Evolutionary conservation across 2,888 invertebrate species (phyloP).

Genomic region (Tanytarsus gracilentus): DNA sequence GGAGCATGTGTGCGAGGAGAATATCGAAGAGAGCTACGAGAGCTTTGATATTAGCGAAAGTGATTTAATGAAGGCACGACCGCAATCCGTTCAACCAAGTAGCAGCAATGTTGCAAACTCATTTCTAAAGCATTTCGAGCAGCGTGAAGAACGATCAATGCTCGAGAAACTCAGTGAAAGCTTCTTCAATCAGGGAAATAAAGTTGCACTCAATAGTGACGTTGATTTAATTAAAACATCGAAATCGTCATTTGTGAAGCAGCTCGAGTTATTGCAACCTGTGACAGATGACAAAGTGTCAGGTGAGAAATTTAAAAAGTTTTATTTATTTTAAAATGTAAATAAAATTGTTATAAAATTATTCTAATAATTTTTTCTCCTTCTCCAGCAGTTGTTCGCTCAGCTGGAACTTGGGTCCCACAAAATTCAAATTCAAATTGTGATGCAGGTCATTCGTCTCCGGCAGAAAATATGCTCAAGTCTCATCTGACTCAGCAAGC

Average conservation of each 20-base stretch:
- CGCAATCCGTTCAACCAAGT: neutral
- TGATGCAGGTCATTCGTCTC: conserved; percentile 22
- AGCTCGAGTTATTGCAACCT: conserved; percentile 40
- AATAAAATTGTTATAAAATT: neutral
- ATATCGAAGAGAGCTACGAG: conserved; percentile 27
- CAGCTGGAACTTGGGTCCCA: conserved; percentile 41
- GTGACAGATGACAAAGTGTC: conserved; percentile 34
- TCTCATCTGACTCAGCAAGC: neutral
- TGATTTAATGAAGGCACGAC: conserved; percentile 21
- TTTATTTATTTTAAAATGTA: neutral
- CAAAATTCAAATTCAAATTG: conserved; percentile 35
- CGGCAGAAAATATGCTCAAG: conserved; percentile 13
- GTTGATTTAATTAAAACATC: conserved; percentile 48
- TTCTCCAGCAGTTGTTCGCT: conserved; percentile 37
- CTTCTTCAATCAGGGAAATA: conserved; percentile 13
- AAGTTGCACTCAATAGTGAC: conserved; percentile 44
- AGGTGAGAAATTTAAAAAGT: conserved; percentile 30
- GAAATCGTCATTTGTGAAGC: conserved; percentile 44
- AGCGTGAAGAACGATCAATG: neutral
- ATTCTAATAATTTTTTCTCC: neutral
- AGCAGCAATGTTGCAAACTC: neutral
- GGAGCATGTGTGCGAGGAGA: conserved; percentile 29
- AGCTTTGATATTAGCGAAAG: conserved; percentile 19
- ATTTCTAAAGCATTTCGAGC: neutral
- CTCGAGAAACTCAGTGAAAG: conserved; percentile 16